A percentile compares a stretch with the other conserved stretches of the same genome.
Conservation (phyloP, 1,140 invertebrate species). For the Steinernema feltiae region DNA sequence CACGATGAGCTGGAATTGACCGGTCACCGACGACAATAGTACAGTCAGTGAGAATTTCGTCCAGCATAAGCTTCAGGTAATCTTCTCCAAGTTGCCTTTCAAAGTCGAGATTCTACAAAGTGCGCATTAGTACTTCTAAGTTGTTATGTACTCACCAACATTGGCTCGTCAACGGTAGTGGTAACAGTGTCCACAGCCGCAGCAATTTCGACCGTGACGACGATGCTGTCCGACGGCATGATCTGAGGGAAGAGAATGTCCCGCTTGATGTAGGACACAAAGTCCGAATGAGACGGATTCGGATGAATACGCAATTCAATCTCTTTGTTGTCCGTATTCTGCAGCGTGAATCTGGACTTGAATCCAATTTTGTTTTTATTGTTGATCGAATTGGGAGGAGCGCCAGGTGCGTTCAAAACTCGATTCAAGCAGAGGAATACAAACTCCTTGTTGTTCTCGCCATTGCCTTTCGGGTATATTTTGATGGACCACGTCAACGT, state of each 20-base stretch:
- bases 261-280: conserved; percentile 56
- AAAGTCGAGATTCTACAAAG: conserved; percentile 19
- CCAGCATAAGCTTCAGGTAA: conserved; percentile 47
- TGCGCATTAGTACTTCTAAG: background rate
- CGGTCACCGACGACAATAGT: conserved; percentile 42
- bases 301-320: conserved; percentile 56
- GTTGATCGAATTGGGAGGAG: background rate
- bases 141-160: conserved; percentile 23
- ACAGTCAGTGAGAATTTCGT: conserved; percentile 53
- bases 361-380: conserved; percentile 51
- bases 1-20: conserved; percentile 49
- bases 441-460: conserved; percentile 57
- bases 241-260: conserved; percentile 57
- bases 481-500: conserved; percentile 57
- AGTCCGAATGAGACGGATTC: conserved; percentile 57
- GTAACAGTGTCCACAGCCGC: conserved; percentile 58
- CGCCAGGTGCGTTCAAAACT: conserved; percentile 39
- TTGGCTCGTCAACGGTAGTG: conserved; percentile 38
- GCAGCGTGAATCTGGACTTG: conserved; percentile 53
- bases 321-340: conserved; percentile 53
- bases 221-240: conserved; percentile 51
- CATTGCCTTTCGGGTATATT: conserved; percentile 57
- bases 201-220: conserved; percentile 56
- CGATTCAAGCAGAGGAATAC: conserved; percentile 56
- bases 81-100: conserved; percentile 50